phyloP scores from a whole-genome alignment of 2,797 vertebrate species.

The Coracias cyanogaster region DNA sequence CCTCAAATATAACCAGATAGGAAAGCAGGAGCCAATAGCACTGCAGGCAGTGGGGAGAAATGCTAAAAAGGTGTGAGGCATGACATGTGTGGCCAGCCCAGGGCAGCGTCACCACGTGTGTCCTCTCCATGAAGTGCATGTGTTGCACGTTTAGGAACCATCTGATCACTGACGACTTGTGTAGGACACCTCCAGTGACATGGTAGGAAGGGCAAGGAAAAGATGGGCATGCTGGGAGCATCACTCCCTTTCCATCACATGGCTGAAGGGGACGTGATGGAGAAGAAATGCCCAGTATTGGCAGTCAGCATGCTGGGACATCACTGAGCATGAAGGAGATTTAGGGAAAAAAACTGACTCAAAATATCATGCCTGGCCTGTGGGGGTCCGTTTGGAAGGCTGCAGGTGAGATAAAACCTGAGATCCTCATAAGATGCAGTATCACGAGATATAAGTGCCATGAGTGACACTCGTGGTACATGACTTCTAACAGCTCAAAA shows the following conservation, averaged over 20 bases:
- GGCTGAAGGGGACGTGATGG: neutral
- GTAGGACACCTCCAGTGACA: neutral
- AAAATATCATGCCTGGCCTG: neutral
- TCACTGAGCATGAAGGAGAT: neutral
- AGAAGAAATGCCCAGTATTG: neutral
- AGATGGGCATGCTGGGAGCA: neutral
- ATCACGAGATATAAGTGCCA: neutral
- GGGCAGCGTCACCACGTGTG: accelerated
- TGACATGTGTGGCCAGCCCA: neutral
- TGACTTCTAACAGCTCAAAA: neutral
- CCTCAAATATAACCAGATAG: neutral
- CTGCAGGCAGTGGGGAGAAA: neutral
- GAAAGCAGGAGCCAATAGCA: neutral
- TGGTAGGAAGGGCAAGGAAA: neutral
- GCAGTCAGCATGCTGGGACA: neutral
- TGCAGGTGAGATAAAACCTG: neutral
- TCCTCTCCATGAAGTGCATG: neutral
- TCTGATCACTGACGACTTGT: neutral
- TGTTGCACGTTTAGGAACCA: neutral
- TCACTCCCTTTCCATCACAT: accelerated
- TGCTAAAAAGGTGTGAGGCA: neutral
- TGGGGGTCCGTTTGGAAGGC: neutral
- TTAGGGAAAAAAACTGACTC: neutral
- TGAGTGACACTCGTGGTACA: neutral
- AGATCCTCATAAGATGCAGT: neutral